A percentile compares a stretch with the other conserved stretches of the same genome.
These are phyloP conservation scores for Drosophila punjabiensis DNA, from an alignment of 1,140 invertebrate genomes.

Conservation along the genomic window DNA sequence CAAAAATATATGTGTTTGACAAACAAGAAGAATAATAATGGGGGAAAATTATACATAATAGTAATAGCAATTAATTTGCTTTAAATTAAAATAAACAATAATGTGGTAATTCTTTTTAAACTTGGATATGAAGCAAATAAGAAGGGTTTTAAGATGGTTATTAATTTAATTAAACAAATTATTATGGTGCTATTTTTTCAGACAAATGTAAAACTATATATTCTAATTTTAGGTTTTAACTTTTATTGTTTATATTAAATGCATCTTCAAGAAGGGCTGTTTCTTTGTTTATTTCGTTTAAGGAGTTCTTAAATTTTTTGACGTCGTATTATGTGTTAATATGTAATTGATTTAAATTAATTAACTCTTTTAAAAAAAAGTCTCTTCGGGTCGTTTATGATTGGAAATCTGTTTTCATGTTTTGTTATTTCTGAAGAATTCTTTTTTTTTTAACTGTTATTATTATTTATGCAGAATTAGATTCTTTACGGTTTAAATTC, in stretches of 20 bases:
- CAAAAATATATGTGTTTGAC: constrained; percentile 4
- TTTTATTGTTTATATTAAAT: background rate
- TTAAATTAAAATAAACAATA: background rate
- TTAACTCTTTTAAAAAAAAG: background rate
- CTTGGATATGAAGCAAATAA: constrained; percentile 1
- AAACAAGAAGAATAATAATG: constrained; percentile 23
- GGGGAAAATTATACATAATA: constrained; percentile 8
- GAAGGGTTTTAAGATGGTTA: background rate
- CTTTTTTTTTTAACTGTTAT: no score
- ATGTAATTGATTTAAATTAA: background rate
- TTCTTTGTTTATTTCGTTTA: background rate
- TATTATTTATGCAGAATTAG: no score
- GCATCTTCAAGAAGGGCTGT: background rate
- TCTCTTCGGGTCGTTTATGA: background rate
- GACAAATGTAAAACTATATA: background rate
- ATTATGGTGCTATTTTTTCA: no score
- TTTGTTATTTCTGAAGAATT: background rate
- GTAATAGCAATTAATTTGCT: background rate
- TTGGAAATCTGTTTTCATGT: background rate
- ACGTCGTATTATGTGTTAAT: background rate
- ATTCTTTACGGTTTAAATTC: no score
- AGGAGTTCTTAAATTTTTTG: background rate
- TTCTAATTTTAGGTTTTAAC: background rate
- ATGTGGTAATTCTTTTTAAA: background rate
- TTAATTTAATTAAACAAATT: background rate